phyloP scores from a whole-genome alignment of 1,140 invertebrate genomes.

The Tribolium madens region DNA sequence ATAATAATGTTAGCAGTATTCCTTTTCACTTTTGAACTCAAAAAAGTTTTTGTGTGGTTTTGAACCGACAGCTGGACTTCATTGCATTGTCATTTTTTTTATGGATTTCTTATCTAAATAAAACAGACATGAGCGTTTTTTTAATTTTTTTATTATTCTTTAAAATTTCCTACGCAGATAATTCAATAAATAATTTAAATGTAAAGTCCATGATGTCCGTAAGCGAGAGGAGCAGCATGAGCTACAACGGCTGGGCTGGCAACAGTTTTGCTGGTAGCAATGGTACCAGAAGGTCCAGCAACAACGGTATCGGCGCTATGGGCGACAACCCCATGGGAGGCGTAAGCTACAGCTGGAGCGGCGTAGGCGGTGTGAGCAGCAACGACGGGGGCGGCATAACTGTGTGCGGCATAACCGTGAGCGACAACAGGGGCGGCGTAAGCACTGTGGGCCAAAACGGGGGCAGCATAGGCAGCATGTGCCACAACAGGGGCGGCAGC shows the following conservation, averaged over 20 bases:
- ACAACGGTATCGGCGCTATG: conserved; percentile 33
- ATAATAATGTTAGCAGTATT: too few species aligned
- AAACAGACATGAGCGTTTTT: not conserved
- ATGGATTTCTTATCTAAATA: not conserved
- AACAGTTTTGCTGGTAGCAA: conserved; percentile 27
- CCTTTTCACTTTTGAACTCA: too few species aligned
- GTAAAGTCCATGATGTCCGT: conserved; percentile 39
- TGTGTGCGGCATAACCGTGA: not conserved
- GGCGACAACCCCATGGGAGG: not conserved
- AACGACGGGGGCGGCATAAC: not conserved
- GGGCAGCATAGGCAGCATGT: conserved; percentile 32
- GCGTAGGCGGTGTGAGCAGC: conserved; percentile 3
- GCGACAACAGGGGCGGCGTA: conserved; percentile 38
- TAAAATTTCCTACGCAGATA: not conserved
- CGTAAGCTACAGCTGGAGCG: conserved; percentile 4
- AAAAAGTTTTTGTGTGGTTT: too few species aligned
- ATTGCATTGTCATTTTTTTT: not conserved
- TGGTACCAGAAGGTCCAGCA: conserved; percentile 41
- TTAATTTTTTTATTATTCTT: not conserved
- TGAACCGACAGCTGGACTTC: too few species aligned
- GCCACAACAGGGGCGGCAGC: conserved; percentile 31
- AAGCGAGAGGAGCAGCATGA: conserved; percentile 13
- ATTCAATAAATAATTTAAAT: conserved; percentile 29
- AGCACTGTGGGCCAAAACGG: conserved; percentile 3
- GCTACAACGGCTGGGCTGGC: conserved; percentile 15